Conservation (phyloP, 2,888 invertebrate species). For the Brenthis daphne region DNA sequence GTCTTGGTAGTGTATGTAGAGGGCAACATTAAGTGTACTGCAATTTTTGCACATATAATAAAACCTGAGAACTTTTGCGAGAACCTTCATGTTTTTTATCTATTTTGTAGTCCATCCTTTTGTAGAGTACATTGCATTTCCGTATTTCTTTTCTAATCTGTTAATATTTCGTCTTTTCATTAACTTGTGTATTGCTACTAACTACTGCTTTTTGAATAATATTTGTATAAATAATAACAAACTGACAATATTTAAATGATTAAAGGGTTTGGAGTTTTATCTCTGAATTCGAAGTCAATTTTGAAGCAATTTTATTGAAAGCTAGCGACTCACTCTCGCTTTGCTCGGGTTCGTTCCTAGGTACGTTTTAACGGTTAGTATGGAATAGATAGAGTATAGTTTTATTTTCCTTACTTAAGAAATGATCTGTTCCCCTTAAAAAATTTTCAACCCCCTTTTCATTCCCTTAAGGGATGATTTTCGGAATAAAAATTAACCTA, state of each 20-base stretch:
- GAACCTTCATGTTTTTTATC: constrained; percentile 36
- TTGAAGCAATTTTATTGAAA: too few species aligned
- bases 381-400: too few species aligned
- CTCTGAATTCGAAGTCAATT: not conserved
- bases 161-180: constrained; percentile 23
- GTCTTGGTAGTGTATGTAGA: too few species aligned
- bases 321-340: too few species aligned
- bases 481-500: too few species aligned
- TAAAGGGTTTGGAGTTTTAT: constrained; percentile 7
- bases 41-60: not conserved
- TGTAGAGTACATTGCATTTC: constrained; percentile 63
- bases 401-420: too few species aligned
- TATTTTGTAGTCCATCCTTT: constrained; percentile 35
- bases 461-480: too few species aligned
- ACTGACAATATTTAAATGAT: not conserved
- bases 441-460: too few species aligned
- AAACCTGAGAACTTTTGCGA: constrained; percentile 35
- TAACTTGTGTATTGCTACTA: constrained; percentile 28
- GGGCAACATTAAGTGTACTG: too few species aligned
- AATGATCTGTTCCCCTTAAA: too few species aligned
- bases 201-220: constrained; percentile 18
- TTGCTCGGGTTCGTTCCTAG: too few species aligned
- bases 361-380: too few species aligned
- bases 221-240: not conserved
- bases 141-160: constrained; percentile 38